Conservation (phyloP, 1,140 invertebrate genomes). For the Cotesia vestalis region DNA sequence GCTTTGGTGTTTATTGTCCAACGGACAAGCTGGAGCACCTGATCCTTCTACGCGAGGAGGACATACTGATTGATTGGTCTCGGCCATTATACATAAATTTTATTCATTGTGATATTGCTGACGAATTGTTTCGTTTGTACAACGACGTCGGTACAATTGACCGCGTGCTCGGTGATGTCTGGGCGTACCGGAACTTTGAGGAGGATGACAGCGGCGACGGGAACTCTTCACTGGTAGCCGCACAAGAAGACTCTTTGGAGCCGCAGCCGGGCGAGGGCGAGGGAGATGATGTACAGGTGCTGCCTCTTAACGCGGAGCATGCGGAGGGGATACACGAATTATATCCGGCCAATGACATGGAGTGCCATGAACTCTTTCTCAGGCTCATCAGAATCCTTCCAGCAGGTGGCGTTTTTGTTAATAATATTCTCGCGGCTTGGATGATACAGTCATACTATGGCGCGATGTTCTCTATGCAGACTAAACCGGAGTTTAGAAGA, state of each 20-base stretch:
- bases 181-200: conserved; percentile 71
- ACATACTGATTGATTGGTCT: conserved; percentile 79
- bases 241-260: background rate
- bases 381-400: conserved; percentile 78
- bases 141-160: conserved; percentile 73
- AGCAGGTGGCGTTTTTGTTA: conserved; percentile 78
- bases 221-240: background rate
- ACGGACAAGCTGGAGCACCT: conserved; percentile 75
- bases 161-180: conserved; percentile 80
- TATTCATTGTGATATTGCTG: conserved; percentile 79
- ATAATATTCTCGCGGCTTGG: conserved; percentile 78
- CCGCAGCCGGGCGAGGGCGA: background rate
- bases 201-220: background rate
- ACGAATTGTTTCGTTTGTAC: conserved; percentile 75
- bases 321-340: conserved; percentile 82
- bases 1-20: conserved; percentile 84
- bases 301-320: conserved; percentile 76
- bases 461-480: conserved; percentile 92
- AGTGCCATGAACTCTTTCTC: conserved; percentile 81
- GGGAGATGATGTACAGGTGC: conserved; percentile 51
- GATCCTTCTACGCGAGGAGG: conserved; percentile 75
- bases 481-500: conserved; percentile 79
- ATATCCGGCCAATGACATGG: conserved; percentile 86
- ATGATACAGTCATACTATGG: conserved; percentile 90
- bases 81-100: conserved; percentile 84